Evolutionary conservation across 2,888 invertebrate species (phyloP), one percentile per base, ranked within the genome.

Genomic region (Altica lythri): DNA sequence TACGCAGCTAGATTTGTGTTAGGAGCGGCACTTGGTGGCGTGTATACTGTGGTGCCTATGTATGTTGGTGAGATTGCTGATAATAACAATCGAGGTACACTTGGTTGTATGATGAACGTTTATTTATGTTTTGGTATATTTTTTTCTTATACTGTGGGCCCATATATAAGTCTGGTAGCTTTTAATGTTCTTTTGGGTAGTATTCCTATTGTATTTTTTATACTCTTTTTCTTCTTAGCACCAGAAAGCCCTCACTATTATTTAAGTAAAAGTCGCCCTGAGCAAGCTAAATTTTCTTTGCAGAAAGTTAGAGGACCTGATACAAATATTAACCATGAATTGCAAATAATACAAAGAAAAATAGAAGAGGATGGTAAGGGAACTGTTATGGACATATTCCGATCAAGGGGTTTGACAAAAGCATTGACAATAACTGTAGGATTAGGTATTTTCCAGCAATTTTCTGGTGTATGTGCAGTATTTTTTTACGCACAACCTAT

Each of bases 31-130:
- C 81, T 86, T 0, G 88, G 89, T 0, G 83, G 86, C 68, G 77
- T 86, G n/a, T 88, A 86, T 76, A 86, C 88, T 0, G 83, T 86
- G 1, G 82, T 86, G 0, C 92, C 94, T 0, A 89, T 92, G 83
- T 95, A 94, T 76, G 84, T 92, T 54, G 90, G 90, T 35, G 94
- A 95, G 76, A 88, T 92, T 38, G 83, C 92, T 2, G 86, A 90
- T 78, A 85, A 88, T 54, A 85, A 87, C 14, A 83, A 86, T 9
- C 80, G 95, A 60, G 94, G 94, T 0, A 85, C 89, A 0, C 77
- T 93, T 0, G 92, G 92, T 1, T 88, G 92, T 0, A 84, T 90
- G 55, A 84, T 93, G 66, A 90, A 90, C 68, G 78, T 86, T 25
- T 89, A 89, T 76, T 83, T 91, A 29, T 78, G 78, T 1, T 40